phyloP scores from a whole-genome alignment of 2,888 invertebrate genomes.

The Cephus spinipes region DNA sequence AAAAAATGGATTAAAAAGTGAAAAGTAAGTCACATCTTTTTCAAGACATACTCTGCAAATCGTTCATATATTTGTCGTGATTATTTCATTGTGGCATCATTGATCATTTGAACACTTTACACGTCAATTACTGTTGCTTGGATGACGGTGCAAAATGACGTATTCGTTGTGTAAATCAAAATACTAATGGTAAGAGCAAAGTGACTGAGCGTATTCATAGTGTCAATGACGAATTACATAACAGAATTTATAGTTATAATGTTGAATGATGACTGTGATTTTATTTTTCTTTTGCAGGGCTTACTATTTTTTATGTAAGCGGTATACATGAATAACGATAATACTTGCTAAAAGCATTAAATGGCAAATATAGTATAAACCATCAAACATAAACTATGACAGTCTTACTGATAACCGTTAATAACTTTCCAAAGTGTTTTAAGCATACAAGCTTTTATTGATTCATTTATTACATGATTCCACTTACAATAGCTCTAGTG shows the following conservation, averaged over 20 bases:
- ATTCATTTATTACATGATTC: slow-evolving; percentile 66
- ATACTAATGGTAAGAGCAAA: neutral
- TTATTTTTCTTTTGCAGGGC: no score
- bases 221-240: no score
- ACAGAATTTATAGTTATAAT: no score
- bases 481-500: slow-evolving; percentile 64
- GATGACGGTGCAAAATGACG: neutral
- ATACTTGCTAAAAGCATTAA: no score
- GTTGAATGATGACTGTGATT: no score
- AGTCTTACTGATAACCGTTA: neutral
- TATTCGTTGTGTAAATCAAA: neutral
- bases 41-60: neutral
- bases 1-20: neutral
- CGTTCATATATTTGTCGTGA: neutral
- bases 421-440: slow-evolving; percentile 16
- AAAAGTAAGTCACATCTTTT: neutral
- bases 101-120: neutral
- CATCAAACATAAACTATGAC: neutral
- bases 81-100: neutral
- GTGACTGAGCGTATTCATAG: neutral
- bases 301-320: no score
- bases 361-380: neutral
- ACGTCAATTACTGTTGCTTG: neutral
- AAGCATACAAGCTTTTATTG: slow-evolving; percentile 65
- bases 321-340: no score